Base-by-base conservation (phyloP, 2,888 invertebrate species). In the Acanthosepion pharaonis region DNA sequence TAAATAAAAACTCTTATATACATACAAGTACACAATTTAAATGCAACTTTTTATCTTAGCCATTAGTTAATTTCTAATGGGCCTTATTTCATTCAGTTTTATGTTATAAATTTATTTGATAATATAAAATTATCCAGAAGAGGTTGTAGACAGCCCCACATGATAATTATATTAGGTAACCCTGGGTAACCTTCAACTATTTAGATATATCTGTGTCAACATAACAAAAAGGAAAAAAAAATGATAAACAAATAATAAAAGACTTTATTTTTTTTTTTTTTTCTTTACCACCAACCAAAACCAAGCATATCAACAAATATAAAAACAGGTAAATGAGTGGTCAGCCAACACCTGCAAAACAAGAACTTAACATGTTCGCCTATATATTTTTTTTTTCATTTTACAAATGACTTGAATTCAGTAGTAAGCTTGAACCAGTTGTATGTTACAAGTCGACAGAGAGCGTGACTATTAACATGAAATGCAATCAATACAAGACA, bases 401-500 rank as follows among this genome's bases (percentile, higher is more conserved):
- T 11, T 33, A n/a, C 78, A 78, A 78, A 78, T 78, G 78, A 78
- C n/a, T 78, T 33, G 33, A 78, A 78, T 33, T 78, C n/a, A 78
- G n/a, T 33, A 11, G 78, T 78, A 33, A n/a, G n/a, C 78, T 78
- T 78, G 78, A 78, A 78, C 78, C 78, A 78, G 78, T 78, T 78
- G 78, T 78, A 33, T n/a, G n/a, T n/a, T 78, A 78, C n/a, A 78
- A 78, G 78, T 78, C 78, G 5, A 78, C 78, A 78, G n/a, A 78
- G 78, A 78, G 78, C 78, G n/a, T 78, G 78, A 78, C 78, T 78
- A 78, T 78, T 78, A 78, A 78, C 78, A 78, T 78, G 78, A 9
- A 78, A 78, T n/a, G 15, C n/a, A 78, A 78, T 78, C 78, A 78
- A 78, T 78, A 78, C n/a, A 78, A 59, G 59, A 55, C 55, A 55